Evolutionary conservation across 2,888 invertebrate genomes (phyloP).

Genomic region (Phyllotreta striolata): DNA sequence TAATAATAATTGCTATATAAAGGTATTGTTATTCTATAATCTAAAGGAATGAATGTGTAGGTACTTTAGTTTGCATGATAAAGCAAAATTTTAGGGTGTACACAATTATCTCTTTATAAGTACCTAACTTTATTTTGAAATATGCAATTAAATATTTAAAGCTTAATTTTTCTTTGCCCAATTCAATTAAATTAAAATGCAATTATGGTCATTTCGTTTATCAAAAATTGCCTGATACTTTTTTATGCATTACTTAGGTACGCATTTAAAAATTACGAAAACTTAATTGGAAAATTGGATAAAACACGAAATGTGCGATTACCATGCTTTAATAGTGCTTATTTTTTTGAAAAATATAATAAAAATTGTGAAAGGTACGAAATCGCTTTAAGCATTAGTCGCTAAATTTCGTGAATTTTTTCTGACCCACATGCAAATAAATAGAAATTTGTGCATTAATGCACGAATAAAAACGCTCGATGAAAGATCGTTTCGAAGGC

Average conservation of each 20-base stretch:
- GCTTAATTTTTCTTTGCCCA: too few relatives aligned
- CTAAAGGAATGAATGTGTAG: neutral
- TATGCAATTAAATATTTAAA: too few relatives aligned
- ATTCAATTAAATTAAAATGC: too few relatives aligned
- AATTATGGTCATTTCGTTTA: neutral
- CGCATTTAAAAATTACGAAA: constrained; percentile 28
- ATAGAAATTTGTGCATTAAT: constrained; percentile 21
- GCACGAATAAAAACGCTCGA: constrained; percentile 7
- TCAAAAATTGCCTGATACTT: constrained; percentile 4
- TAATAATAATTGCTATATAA: constrained; percentile 13
- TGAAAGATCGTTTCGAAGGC: neutral
- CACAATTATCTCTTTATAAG: too few relatives aligned
- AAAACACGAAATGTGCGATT: constrained; percentile 10
- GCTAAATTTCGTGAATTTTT: neutral
- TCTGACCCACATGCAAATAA: constrained; percentile 15
- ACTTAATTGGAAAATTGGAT: constrained; percentile 24
- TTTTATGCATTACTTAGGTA: neutral
- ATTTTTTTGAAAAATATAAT: constrained; percentile 9
- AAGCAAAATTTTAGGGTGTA: too few relatives aligned
- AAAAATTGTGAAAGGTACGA: constrained; percentile 9
- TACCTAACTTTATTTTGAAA: too few relatives aligned
- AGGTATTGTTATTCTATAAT: constrained; percentile 17
- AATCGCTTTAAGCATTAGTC: constrained; percentile 1
- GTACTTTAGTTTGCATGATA: too few relatives aligned
- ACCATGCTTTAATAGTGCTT: neutral